Evolutionary conservation across 2,113 vertebrate genomes (phyloP).

Genomic region (Eolophus roseicapilla): DNA sequence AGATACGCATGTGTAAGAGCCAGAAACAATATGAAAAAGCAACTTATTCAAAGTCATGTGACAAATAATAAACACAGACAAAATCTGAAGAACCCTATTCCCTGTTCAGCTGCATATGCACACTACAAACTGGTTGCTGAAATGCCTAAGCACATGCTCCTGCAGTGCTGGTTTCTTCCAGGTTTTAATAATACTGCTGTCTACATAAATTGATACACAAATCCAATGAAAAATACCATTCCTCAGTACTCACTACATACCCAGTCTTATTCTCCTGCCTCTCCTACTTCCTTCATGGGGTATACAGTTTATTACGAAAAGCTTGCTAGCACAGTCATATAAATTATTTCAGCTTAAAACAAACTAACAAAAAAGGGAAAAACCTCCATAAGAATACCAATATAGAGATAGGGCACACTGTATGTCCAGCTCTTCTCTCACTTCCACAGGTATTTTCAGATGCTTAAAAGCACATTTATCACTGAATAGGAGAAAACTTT

Average conservation of each 20-base stretch:
- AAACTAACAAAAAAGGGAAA: neutral
- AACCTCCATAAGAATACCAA: neutral
- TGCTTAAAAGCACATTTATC: neutral
- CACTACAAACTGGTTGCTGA: neutral
- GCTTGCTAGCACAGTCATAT: neutral
- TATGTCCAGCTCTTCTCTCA: neutral
- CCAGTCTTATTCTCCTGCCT: neutral
- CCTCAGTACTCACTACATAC: neutral
- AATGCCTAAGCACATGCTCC: neutral
- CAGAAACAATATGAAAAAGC: neutral
- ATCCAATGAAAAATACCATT: neutral
- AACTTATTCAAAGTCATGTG: neutral
- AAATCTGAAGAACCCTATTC: neutral
- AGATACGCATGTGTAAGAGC: rapidly evolving
- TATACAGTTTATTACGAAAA: neutral
- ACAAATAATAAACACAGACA: neutral
- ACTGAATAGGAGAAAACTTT: neutral
- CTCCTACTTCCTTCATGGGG: neutral
- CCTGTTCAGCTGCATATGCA: neutral
- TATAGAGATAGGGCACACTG: neutral
- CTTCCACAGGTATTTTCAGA: neutral
- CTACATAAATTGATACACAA: neutral
- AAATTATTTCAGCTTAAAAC: neutral
- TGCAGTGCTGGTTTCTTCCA: neutral
- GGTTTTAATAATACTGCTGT: neutral